These are phyloP conservation scores for Archilochus colubris DNA, from an alignment of 2,113 vertebrate genomes.

Conservation along the genomic window DNA sequence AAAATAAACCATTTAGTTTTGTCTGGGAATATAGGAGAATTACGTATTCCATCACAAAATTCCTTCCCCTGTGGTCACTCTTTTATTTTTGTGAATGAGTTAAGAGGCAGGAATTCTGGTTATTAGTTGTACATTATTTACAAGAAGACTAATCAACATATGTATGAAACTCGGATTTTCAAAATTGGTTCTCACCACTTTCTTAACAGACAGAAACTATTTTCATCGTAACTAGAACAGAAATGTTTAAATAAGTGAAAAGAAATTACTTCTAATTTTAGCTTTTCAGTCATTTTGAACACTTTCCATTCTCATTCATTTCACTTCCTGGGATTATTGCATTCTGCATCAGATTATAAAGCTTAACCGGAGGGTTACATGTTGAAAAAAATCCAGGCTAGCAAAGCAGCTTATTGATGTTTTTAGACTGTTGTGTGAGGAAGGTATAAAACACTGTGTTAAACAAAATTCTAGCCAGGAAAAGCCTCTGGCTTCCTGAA, in stretches of 20 bases:
- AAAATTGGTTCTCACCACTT: not conserved
- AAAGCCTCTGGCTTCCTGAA: not conserved
- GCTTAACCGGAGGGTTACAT: slow-evolving; percentile 44
- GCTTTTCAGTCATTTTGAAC: not conserved
- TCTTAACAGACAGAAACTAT: not conserved
- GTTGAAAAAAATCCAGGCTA: not conserved
- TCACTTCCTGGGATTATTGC: slow-evolving; percentile 49
- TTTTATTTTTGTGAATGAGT: not conserved
- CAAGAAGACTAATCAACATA: not conserved
- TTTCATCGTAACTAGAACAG: not conserved
- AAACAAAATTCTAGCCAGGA: slow-evolving; percentile 17
- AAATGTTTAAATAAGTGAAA: not conserved
- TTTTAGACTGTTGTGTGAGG: not conserved
- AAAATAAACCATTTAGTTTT: not conserved
- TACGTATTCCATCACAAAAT: not conserved
- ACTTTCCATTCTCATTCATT: slow-evolving; percentile 13
- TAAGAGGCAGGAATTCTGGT: not conserved
- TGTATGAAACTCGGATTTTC: not conserved
- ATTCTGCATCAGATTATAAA: slow-evolving; percentile 57
- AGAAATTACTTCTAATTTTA: slow-evolving; percentile 16
- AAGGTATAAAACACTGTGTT: not conserved
- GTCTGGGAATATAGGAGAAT: not conserved
- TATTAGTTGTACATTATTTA: not conserved
- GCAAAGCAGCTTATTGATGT: slow-evolving; percentile 65
- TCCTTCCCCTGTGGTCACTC: not conserved